phyloP scores from a whole-genome alignment of 2,888 invertebrate genomes.

The Merodon equestris region DNA sequence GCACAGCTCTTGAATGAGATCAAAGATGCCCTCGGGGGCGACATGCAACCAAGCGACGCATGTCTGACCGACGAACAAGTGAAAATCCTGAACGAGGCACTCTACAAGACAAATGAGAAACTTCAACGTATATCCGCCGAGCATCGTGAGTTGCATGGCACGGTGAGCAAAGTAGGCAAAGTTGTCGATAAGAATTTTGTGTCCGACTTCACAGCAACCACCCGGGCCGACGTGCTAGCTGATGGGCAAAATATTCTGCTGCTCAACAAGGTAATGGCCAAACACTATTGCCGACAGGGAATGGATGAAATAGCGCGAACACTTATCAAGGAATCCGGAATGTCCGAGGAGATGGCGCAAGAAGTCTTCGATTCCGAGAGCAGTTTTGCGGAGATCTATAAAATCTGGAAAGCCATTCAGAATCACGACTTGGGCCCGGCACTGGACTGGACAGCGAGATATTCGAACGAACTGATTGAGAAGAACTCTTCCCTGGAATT shows the following conservation, averaged over 20 bases:
- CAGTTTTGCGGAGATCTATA: constrained; percentile 89
- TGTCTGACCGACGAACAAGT: constrained; percentile 86
- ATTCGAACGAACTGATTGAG: constrained; percentile 85
- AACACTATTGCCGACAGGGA: constrained; percentile 97
- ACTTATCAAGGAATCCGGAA: constrained; percentile 79
- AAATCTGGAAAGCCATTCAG: constrained; percentile 91
- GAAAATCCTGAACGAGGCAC: constrained; percentile 85
- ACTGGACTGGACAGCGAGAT: constrained; percentile 90
- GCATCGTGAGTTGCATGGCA: constrained; percentile 87
- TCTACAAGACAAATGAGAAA: constrained; percentile 89
- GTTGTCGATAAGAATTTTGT: constrained; percentile 97
- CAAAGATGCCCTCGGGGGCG: constrained; percentile 73
- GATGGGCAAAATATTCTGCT: constrained; percentile 83
- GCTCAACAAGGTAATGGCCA: constrained; percentile 94
- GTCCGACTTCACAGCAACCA: constrained; percentile 93
- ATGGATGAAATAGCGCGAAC: constrained; percentile 95
- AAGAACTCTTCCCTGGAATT: constrained; percentile 88
- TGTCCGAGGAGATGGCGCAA: constrained; percentile 75
- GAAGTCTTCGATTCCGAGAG: constrained; percentile 80
- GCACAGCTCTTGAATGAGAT: constrained; percentile 75
- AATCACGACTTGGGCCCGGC: constrained; percentile 90
- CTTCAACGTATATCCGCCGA: constrained; percentile 91
- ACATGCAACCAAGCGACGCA: constrained; percentile 81
- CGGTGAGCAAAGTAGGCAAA: constrained; percentile 96
- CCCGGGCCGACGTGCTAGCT: constrained; percentile 87